Conservation (phyloP, 1,140 invertebrate species). For the Ridgeia piscesae region DNA sequence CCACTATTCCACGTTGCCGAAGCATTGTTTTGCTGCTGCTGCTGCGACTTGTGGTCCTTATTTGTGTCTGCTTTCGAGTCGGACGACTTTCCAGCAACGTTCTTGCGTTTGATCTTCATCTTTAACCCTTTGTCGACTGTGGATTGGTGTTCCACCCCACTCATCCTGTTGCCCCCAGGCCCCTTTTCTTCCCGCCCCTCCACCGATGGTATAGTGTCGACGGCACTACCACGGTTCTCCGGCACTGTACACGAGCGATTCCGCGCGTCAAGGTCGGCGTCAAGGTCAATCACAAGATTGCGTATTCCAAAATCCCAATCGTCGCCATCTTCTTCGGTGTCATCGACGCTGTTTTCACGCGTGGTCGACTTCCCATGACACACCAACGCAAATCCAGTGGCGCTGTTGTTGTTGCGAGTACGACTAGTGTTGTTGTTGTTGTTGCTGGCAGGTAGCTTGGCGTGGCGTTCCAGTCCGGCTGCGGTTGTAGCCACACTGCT, state of each 20-base stretch:
- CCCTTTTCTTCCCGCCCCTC: neutral
- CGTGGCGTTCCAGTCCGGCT: conserved; percentile 6
- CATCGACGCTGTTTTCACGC: neutral
- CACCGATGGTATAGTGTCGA: neutral
- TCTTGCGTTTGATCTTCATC: conserved; percentile 18
- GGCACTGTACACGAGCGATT: neutral
- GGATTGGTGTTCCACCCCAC: neutral
- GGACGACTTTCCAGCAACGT: neutral
- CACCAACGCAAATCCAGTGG: neutral
- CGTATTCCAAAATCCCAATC: conserved; percentile 21
- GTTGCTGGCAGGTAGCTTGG: neutral
- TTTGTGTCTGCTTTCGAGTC: neutral
- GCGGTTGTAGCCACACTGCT: neutral
- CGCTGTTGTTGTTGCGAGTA: conserved; percentile 3
- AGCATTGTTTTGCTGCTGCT: neutral
- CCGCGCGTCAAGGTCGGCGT: neutral
- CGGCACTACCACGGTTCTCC: neutral
- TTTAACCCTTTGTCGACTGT: neutral
- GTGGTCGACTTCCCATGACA: neutral
- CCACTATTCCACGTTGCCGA: neutral
- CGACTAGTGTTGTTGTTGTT: conserved; percentile 6
- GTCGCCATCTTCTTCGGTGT: conserved; percentile 8
- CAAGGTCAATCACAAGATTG: conserved; percentile 20
- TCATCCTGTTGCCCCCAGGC: neutral
- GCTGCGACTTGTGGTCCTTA: neutral